phyloP scores from a whole-genome alignment of 1,140 invertebrate genomes.

The Drosophila malerkotliana region DNA sequence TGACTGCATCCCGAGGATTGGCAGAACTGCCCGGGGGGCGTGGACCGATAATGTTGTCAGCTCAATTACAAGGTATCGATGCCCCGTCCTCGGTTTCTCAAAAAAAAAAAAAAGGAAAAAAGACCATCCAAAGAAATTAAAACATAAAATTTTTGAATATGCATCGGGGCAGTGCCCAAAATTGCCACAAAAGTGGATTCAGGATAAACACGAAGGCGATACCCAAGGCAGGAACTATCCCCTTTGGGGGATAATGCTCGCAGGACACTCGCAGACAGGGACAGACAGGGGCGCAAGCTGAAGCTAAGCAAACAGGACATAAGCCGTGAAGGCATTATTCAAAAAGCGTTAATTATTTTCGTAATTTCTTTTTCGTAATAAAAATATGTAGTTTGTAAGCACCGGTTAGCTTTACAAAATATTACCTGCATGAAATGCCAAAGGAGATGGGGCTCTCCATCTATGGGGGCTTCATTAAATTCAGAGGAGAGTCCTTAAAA shows the following conservation, averaged over 20 bases:
- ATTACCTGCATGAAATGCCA: not conserved
- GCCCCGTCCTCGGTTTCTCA: not conserved
- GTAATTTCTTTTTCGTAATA: not conserved
- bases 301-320: slow-evolving; percentile 11
- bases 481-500: not conserved
- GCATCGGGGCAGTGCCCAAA: not conserved
- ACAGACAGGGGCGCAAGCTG: slow-evolving; percentile 8
- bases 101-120: slow-evolving; percentile 1
- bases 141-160: slow-evolving; percentile 42
- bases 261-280: not conserved
- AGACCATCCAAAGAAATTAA: slow-evolving; percentile 28
- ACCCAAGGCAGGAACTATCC: slow-evolving; percentile 1
- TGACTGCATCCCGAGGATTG: not conserved
- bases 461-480: not conserved
- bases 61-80: slow-evolving; percentile 43
- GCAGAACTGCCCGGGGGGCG: slow-evolving; percentile 8
- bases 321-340: slow-evolving; percentile 1
- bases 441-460: not conserved
- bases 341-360: not conserved
- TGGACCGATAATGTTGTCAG: slow-evolving; percentile 55
- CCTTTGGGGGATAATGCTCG: slow-evolving; percentile 1
- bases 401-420: not conserved
- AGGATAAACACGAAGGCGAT: slow-evolving; percentile 1
- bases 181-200: not conserved
- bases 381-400: not conserved